Base-by-base conservation (phyloP, 2,113 vertebrate species). In the Alligator mississippiensis region DNA sequence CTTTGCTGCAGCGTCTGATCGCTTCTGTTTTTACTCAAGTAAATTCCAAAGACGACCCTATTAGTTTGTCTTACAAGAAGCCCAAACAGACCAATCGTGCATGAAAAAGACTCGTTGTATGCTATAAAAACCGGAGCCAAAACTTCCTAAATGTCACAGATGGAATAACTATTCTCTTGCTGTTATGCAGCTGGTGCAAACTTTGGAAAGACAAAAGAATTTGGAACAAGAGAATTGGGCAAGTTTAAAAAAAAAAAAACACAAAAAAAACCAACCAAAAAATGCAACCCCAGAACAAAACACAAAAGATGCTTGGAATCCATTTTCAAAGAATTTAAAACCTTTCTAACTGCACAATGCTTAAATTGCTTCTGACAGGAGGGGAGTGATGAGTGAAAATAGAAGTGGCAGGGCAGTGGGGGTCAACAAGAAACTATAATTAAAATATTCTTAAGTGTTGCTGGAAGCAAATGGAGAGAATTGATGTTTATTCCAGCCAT, bases 141-240 rank as follows among this genome's bases (percentile, higher is more conserved):
- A 60, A 63, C 57, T 47, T 87, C 84, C 62, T 60, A 54, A 59
- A 34, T 47, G 63, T 47, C 27, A 74, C 27, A 83, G 89, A 75
- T 0, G 3, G 57, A 64, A 72, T 61, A 27, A 2, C 13, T 72
- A 86, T 0, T 1, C 18, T 80, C 54, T 1, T 1, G 61, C 61
- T 92, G 63, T 77, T 21, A 27, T 79, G 77, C 9, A 24, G 58
- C 82, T 74, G 74, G 63, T 64, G 78, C 61, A 87, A 61, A 93
- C 79, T 12, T 24, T 79, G 16, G 59, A 82, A 93, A 89, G 77
- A 17, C 21, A 57, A 15, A 54, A 17, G 28, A 34, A 55, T 34
- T 55, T 80, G 64, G 77, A 80, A 87, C 77, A 57, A 61, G 16
- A 59, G 64, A 24, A 58, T 64, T n/a, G 55, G 17, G 27, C 25